Conservation (phyloP, 2,797 vertebrate genomes). For the Crypturellus tataupa region DNA sequence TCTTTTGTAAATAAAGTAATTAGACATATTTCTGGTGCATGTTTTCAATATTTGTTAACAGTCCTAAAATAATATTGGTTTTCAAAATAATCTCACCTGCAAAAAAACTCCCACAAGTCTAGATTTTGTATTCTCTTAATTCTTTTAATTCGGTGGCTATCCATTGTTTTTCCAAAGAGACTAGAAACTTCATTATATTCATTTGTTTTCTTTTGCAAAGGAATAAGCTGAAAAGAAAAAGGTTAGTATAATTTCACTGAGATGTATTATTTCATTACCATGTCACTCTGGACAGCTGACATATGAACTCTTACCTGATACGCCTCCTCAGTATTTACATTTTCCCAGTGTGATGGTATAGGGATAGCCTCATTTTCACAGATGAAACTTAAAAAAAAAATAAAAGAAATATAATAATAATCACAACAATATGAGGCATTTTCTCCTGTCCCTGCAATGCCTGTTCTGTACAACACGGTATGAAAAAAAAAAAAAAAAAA, state of each 20-base stretch:
- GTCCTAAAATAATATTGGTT: slow-evolving; percentile 29
- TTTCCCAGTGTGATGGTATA: slow-evolving; percentile 95
- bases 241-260: slow-evolving; percentile 44
- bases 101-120: slow-evolving; percentile 98
- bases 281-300: background rate
- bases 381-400: slow-evolving; percentile 87
- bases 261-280: background rate
- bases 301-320: slow-evolving; percentile 87
- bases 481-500: background rate
- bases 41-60: slow-evolving; percentile 22
- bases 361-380: slow-evolving; percentile 96
- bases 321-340: slow-evolving; percentile 91
- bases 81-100: slow-evolving; percentile 87
- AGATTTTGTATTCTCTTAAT: slow-evolving; percentile 97
- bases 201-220: slow-evolving; percentile 91
- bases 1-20: background rate
- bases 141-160: slow-evolving; percentile 89
- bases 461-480: background rate
- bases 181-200: slow-evolving; percentile 94
- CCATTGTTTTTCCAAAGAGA: slow-evolving; percentile 94
- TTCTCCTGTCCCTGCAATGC: background rate
- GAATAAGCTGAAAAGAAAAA: slow-evolving; percentile 87
- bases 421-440: slow-evolving; percentile 13
- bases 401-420: background rate
- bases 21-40: background rate